Percentiles rank a stretch among this genome's conserved stretches.
phyloP scores from a whole-genome alignment of 2,888 invertebrate species.

The Dioctria linearis region DNA sequence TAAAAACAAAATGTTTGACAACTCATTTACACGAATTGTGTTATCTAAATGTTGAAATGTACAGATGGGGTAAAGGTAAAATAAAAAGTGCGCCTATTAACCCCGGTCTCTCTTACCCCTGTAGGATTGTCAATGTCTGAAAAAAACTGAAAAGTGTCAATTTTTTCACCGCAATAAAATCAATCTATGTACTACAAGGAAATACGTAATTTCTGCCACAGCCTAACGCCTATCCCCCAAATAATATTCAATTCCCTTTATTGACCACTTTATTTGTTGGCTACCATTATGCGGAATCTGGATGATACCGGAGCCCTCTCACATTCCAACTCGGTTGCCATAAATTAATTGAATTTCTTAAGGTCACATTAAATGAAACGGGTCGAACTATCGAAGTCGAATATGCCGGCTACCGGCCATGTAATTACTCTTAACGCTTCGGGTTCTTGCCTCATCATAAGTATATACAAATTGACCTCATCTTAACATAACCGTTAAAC shows the following conservation, averaged over 20 bases:
- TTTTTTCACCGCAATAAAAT: background rate
- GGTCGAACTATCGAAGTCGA: slow-evolving; percentile 45
- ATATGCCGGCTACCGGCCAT: slow-evolving; percentile 28
- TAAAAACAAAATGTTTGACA: too few relatives aligned
- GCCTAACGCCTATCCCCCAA: background rate
- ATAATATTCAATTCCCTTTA: slow-evolving; percentile 50
- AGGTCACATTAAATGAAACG: slow-evolving; percentile 51
- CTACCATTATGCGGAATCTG: slow-evolving; percentile 42
- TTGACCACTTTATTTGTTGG: slow-evolving; percentile 49
- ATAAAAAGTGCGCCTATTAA: too few relatives aligned
- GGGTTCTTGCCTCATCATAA: slow-evolving; percentile 9
- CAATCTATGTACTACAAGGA: background rate
- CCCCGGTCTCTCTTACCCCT: too few relatives aligned
- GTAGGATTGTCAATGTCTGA: too few relatives aligned
- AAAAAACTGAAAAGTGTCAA: too few relatives aligned
- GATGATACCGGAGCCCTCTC: slow-evolving; percentile 34
- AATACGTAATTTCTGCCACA: background rate
- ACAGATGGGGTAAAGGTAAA: too few relatives aligned
- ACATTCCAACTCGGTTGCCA: slow-evolving; percentile 37
- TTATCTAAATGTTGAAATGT: too few relatives aligned
- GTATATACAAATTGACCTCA: slow-evolving; percentile 28
- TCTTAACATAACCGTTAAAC: slow-evolving; percentile 49
- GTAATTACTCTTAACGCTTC: slow-evolving; percentile 31
- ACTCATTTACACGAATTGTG: too few relatives aligned
- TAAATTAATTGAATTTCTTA: slow-evolving; percentile 51